Conservation (phyloP, 2,888 invertebrate species). For the Cryptophagus acutangulus region DNA sequence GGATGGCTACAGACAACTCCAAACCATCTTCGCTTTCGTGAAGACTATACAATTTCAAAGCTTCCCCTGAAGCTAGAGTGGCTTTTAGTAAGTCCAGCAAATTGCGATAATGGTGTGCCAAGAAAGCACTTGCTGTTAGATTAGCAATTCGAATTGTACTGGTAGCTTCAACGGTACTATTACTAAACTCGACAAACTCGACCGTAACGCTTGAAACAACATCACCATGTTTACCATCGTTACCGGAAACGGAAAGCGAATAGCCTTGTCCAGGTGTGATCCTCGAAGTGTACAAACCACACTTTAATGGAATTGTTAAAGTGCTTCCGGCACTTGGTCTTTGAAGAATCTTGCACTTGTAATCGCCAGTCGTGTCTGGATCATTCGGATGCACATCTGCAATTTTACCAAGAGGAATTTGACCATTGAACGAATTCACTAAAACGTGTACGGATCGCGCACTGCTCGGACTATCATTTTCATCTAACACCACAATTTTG, state of each 20-base stretch:
- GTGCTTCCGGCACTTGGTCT: slow-evolving; percentile 57
- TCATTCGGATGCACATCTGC: slow-evolving; percentile 92
- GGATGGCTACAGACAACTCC: slow-evolving; percentile 67
- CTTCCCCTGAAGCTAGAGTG: slow-evolving; percentile 61
- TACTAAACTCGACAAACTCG: slow-evolving; percentile 75
- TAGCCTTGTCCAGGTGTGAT: slow-evolving; percentile 69
- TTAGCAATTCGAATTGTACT: slow-evolving; percentile 71
- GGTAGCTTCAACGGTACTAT: slow-evolving; percentile 77
- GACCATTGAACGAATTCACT: slow-evolving; percentile 71
- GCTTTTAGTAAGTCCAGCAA: slow-evolving; percentile 66
- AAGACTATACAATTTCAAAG: slow-evolving; percentile 67
- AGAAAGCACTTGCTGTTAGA: slow-evolving; percentile 67
- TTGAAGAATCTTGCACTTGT: slow-evolving; percentile 75
- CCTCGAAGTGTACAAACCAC: slow-evolving; percentile 72
- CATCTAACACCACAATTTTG: slow-evolving; percentile 72
- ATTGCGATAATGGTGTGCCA: slow-evolving; percentile 70
- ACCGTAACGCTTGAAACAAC: slow-evolving; percentile 84
- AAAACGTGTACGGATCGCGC: slow-evolving; percentile 76
- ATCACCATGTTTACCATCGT: slow-evolving; percentile 83
- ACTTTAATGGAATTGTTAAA: slow-evolving; percentile 68
- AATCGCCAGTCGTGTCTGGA: slow-evolving; percentile 83
- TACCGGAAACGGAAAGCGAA: slow-evolving; percentile 76
- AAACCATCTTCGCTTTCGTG: slow-evolving; percentile 62
- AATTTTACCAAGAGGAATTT: slow-evolving; percentile 74
- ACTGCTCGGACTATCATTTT: slow-evolving; percentile 86